phyloP scores from a whole-genome alignment of 2,888 invertebrate species.

The Drosophila kambysellisi region DNA sequence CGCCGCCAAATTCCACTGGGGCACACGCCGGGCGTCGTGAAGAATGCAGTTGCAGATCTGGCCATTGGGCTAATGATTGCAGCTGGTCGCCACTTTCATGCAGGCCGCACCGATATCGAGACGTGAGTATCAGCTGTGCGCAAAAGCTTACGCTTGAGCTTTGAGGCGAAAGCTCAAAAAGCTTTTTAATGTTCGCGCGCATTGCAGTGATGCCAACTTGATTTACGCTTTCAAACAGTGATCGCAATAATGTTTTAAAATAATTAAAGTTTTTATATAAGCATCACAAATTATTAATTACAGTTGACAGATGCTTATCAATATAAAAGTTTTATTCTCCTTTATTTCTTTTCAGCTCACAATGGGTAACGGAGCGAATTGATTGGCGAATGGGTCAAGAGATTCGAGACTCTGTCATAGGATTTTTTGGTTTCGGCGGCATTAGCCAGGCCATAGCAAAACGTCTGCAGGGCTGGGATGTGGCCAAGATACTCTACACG shows the following conservation, averaged over 20 bases:
- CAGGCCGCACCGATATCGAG: conserved; percentile 89
- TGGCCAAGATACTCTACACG: conserved; percentile 90
- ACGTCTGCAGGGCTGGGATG: conserved; percentile 91
- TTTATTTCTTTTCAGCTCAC: conserved; percentile 85
- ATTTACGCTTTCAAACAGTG: conserved; percentile 1
- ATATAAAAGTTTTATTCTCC: too few species aligned
- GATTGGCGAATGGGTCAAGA: conserved; percentile 92
- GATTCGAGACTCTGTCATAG: conserved; percentile 91
- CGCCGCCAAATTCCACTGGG: conserved; percentile 90
- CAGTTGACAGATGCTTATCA: not conserved
- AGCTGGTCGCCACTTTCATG: conserved; percentile 91
- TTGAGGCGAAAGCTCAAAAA: conserved; percentile 30
- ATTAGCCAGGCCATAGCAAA: conserved; percentile 93
- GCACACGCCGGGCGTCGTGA: conserved; percentile 91
- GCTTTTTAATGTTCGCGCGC: not conserved
- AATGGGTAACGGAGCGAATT: conserved; percentile 89
- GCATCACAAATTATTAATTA: not conserved
- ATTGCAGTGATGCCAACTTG: conserved; percentile 35
- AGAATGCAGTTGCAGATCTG: conserved; percentile 93
- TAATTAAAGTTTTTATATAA: not conserved
- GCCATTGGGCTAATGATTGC: conserved; percentile 91
- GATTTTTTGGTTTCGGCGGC: conserved; percentile 93
- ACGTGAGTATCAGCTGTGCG: conserved; percentile 76
- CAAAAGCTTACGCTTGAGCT: conserved; percentile 35
- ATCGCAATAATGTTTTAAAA: not conserved